A percentile compares a stretch with the other conserved stretches of the same genome.
These are phyloP conservation scores for Dendrocincla fuliginosa DNA, from an alignment of 2,797 vertebrate genomes.

Conservation along the genomic window DNA sequence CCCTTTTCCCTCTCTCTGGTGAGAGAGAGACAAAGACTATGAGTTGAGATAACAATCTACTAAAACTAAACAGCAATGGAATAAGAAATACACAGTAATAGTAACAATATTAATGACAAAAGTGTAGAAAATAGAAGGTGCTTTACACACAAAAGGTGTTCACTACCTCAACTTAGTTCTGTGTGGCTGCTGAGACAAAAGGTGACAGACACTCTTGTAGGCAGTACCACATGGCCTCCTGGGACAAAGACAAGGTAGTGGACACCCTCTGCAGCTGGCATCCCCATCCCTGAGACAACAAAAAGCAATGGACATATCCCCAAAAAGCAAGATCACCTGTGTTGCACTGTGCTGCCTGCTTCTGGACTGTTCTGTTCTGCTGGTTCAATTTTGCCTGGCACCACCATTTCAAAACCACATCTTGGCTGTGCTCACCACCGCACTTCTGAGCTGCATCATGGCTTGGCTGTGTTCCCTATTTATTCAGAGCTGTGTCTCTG, in stretches of 20 bases:
- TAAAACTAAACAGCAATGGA: background rate
- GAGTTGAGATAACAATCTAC: background rate
- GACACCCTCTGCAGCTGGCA: background rate
- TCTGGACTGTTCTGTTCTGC: background rate
- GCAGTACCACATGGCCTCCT: background rate
- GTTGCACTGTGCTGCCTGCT: background rate
- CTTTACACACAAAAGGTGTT: background rate
- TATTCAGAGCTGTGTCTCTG: background rate
- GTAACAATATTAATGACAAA: background rate
- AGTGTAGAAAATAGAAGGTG: background rate
- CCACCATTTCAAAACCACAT: background rate
- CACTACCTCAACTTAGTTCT: background rate
- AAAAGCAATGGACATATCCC: background rate
- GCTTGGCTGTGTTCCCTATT: background rate
- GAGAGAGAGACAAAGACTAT: background rate
- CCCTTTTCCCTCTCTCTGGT: background rate
- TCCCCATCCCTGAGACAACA: accelerated
- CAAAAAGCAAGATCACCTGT: background rate
- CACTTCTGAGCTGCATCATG: background rate
- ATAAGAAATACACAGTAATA: background rate
- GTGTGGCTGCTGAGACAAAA: background rate
- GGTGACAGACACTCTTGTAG: background rate
- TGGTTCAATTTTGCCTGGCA: background rate
- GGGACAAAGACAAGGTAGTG: background rate
- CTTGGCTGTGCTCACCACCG: background rate